These are phyloP conservation scores for Ormyrus pomaceus DNA, from an alignment of 2,888 invertebrate species.

Conservation along the genomic window DNA sequence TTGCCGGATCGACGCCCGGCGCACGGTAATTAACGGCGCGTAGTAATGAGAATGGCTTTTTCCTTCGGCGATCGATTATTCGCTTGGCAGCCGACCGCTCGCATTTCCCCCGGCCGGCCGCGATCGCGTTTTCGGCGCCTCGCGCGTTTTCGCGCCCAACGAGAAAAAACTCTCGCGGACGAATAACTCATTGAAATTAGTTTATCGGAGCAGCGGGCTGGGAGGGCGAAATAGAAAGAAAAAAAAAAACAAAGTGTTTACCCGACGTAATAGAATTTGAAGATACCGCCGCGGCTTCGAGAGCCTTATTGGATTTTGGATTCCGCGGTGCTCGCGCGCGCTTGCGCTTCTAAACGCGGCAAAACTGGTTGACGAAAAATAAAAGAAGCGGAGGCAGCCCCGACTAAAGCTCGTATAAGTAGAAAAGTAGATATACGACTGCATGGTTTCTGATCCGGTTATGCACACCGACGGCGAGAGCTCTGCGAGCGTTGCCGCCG, in stretches of 20 bases:
- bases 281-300: conserved; percentile 21
- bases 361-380: no score
- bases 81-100: not conserved
- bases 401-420: conserved; percentile 58
- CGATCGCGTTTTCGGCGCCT: not conserved
- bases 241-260: not conserved
- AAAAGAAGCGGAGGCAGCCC: conserved; percentile 6
- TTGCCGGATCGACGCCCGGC: not conserved
- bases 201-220: no score
- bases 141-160: not conserved
- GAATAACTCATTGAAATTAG: no score
- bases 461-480: conserved; percentile 59
- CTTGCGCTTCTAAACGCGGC: not conserved
- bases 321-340: not conserved
- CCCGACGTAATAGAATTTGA: conserved; percentile 24
- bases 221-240: not conserved
- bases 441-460: conserved; percentile 76
- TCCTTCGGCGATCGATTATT: not conserved
- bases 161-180: no score
- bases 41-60: not conserved
- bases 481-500: conserved; percentile 54
- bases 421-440: conserved; percentile 73
- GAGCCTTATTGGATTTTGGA: conserved; percentile 29
- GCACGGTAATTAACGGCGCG: no score
- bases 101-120: conserved; percentile 5